Conservation (phyloP, 2,113 vertebrate species). For the Indicator indicator region DNA sequence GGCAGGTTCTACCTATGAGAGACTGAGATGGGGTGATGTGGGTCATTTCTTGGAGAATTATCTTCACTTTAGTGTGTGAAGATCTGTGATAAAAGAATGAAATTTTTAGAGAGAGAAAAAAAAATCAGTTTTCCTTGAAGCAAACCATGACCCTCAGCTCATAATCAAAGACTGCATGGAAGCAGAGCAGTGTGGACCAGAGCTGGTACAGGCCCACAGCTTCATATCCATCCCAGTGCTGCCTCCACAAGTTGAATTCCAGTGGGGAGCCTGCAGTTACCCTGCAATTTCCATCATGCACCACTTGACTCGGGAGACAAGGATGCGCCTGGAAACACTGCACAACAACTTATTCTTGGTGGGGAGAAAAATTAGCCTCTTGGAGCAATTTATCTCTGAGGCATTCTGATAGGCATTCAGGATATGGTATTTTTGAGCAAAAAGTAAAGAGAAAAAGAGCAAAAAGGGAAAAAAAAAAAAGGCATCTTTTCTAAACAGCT, state of each 20-base stretch:
- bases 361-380: neutral
- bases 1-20: neutral
- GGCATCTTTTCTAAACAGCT: neutral
- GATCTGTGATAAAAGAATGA: neutral
- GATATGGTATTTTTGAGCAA: neutral
- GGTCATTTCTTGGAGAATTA: neutral
- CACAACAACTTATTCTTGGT: neutral
- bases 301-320: rapidly evolving
- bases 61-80: neutral
- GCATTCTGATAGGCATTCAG: neutral
- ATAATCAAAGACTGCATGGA: neutral
- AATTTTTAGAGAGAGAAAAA: neutral
- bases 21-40: neutral
- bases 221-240: neutral
- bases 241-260: neutral
- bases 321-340: neutral
- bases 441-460: neutral
- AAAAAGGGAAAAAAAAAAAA: neutral
- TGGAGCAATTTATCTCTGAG: neutral
- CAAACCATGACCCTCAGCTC: neutral
- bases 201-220: neutral
- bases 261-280: neutral
- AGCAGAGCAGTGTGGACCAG: neutral
- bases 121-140: neutral
- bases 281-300: neutral